A percentile compares a stretch with the other conserved stretches of the same genome.
These are phyloP conservation scores for Rhincodon typus DNA, from an alignment of 2,797 vertebrate species.

Conservation along the genomic window DNA sequence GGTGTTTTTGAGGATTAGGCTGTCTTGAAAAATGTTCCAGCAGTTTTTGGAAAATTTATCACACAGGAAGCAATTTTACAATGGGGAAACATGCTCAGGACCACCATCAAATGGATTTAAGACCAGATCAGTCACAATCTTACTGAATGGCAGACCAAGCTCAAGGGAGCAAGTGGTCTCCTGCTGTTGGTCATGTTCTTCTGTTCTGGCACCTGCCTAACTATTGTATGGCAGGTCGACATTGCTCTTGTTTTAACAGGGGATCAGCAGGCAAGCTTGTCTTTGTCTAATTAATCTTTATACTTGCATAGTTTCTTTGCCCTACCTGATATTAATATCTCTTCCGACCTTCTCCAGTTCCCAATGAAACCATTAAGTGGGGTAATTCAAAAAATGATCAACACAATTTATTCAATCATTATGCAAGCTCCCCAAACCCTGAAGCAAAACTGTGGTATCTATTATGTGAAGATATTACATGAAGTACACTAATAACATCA, in stretches of 20 bases:
- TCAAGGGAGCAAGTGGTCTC: not conserved
- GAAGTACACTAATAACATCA: not conserved
- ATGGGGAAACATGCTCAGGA: not conserved
- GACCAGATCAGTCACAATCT: not conserved
- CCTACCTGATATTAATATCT: conserved; percentile 11
- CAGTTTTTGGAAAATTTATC: not conserved
- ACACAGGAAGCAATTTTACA: not conserved
- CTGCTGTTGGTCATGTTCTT: not conserved
- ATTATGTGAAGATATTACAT: conserved; percentile 8
- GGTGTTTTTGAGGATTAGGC: not conserved
- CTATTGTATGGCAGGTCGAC: not conserved
- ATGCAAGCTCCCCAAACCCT: not conserved
- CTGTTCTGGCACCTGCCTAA: not conserved
- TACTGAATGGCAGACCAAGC: not conserved
- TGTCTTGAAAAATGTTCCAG: not conserved
- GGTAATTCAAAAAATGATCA: not conserved
- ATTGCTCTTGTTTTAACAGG: not conserved
- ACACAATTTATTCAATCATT: not conserved
- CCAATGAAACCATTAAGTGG: not conserved
- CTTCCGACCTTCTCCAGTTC: not conserved
- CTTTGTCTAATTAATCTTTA: not conserved
- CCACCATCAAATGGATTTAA: not conserved
- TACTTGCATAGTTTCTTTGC: too few relatives aligned
- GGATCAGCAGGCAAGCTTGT: not conserved
- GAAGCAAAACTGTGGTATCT: not conserved